Evolutionary conservation across 2,113 vertebrate genomes (phyloP).

Genomic region (Pardalotus punctatus): DNA sequence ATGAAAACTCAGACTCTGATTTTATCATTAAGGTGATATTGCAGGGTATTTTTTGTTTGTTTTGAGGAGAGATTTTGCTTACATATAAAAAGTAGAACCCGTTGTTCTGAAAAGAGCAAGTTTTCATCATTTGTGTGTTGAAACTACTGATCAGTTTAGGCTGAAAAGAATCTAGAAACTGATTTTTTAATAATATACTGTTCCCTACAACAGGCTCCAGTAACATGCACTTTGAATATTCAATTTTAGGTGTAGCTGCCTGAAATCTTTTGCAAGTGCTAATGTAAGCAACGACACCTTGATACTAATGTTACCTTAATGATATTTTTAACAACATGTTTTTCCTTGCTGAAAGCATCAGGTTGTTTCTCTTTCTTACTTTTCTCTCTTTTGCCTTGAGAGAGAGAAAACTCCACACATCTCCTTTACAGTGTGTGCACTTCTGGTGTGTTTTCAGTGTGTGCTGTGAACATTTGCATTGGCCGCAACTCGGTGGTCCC

Average conservation of each 20-base stretch:
- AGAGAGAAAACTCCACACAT: background rate
- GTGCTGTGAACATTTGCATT: background rate
- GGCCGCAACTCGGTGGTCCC: background rate
- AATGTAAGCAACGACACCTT: background rate
- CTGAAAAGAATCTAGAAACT: background rate
- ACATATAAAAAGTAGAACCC: background rate
- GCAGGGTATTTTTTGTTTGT: rapidly evolving
- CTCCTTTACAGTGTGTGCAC: background rate
- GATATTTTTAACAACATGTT: background rate
- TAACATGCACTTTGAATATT: background rate
- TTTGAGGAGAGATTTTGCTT: background rate
- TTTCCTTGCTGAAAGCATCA: background rate
- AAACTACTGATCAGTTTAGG: background rate
- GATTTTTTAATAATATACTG: background rate
- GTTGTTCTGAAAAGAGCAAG: background rate
- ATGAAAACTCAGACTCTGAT: background rate
- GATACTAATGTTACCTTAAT: background rate
- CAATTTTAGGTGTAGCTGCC: background rate
- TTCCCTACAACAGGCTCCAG: rapidly evolving
- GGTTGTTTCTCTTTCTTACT: background rate
- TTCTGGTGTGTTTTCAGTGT: background rate
- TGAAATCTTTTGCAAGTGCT: background rate
- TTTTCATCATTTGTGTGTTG: background rate
- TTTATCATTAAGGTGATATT: background rate
- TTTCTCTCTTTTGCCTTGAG: background rate